These are phyloP conservation scores for Notocelia uddmanniana DNA, from an alignment of 2,888 invertebrate species.

Conservation along the genomic window DNA sequence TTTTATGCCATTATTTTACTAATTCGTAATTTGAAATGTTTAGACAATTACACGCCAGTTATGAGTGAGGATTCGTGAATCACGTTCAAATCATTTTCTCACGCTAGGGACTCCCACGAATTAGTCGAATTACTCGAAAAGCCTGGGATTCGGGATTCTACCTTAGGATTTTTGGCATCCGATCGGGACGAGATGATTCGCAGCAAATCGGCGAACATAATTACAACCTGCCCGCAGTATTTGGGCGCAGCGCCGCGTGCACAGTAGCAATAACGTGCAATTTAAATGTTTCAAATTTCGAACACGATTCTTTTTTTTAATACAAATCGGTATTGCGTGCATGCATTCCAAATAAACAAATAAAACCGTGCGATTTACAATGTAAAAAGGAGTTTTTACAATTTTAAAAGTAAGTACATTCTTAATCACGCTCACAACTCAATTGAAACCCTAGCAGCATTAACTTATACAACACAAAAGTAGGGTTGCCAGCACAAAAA, in stretches of 20 bases:
- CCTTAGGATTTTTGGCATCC: slow-evolving; percentile 74
- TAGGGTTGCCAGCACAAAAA: slow-evolving; percentile 15
- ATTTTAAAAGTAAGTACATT: slow-evolving; percentile 9
- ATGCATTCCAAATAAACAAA: slow-evolving; percentile 48
- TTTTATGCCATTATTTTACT: slow-evolving; percentile 46
- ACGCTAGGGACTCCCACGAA: slow-evolving; percentile 82
- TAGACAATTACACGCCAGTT: slow-evolving; percentile 56
- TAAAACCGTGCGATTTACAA: slow-evolving; percentile 35
- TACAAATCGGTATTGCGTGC: slow-evolving; percentile 58
- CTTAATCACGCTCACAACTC: not conserved
- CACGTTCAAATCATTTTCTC: slow-evolving; percentile 68
- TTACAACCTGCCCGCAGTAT: slow-evolving; percentile 78
- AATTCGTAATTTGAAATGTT: slow-evolving; percentile 45
- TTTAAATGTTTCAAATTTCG: slow-evolving; percentile 85
- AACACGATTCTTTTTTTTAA: slow-evolving; percentile 63
- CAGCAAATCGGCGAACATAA: slow-evolving; percentile 63
- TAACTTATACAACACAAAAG: slow-evolving; percentile 6
- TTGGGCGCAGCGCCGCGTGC: slow-evolving; percentile 74
- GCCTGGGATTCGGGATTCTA: slow-evolving; percentile 45
- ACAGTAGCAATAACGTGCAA: slow-evolving; percentile 84
- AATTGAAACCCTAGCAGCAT: not conserved
- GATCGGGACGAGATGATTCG: slow-evolving; percentile 79
- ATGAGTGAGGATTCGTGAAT: slow-evolving; percentile 41
- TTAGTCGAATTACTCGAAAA: slow-evolving; percentile 63
- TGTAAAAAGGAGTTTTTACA: slow-evolving; percentile 16